Percentiles rank a stretch among this genome's conserved stretches.
phyloP scores from a whole-genome alignment of 2,797 vertebrate genomes.

The Caiman crocodilus region DNA sequence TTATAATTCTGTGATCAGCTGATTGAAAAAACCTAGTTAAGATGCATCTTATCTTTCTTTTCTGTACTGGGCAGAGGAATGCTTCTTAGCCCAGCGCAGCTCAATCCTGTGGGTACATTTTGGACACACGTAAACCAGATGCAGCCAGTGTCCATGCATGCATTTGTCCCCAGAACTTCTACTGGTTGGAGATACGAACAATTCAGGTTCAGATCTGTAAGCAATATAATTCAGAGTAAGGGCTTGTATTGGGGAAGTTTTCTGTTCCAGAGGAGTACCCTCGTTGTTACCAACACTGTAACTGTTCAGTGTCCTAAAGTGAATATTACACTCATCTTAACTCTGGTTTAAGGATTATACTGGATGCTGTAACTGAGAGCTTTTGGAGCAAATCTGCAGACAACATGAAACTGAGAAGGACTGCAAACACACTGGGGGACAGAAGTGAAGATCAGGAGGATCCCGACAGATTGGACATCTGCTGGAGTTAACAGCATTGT shows the following conservation, averaged over 20 bases:
- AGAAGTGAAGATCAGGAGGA: too few relatives aligned
- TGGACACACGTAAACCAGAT: background rate
- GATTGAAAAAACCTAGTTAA: background rate
- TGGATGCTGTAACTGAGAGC: too few relatives aligned
- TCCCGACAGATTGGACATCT: too few relatives aligned
- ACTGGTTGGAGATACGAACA: background rate
- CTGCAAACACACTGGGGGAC: too few relatives aligned
- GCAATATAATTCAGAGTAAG: background rate
- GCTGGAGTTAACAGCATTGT: too few relatives aligned
- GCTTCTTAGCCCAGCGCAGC: background rate
- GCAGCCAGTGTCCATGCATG: fast-evolving
- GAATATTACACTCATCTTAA: too few relatives aligned
- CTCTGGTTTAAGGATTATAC: too few relatives aligned
- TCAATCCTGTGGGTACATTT: background rate
- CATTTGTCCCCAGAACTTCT: too few relatives aligned
- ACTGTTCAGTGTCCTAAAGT: background rate
- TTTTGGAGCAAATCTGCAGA: too few relatives aligned
- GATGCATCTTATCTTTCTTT: background rate
- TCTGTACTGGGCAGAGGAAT: background rate
- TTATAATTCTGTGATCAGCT: slow-evolving; percentile 34
- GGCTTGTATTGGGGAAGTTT: background rate
- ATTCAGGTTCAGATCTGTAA: background rate
- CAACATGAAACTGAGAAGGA: too few relatives aligned
- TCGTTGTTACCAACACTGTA: background rate
- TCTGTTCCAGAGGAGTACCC: fast-evolving